These are phyloP conservation scores for Musca domestica DNA, from an alignment of 1,140 invertebrate species.

Conservation along the genomic window DNA sequence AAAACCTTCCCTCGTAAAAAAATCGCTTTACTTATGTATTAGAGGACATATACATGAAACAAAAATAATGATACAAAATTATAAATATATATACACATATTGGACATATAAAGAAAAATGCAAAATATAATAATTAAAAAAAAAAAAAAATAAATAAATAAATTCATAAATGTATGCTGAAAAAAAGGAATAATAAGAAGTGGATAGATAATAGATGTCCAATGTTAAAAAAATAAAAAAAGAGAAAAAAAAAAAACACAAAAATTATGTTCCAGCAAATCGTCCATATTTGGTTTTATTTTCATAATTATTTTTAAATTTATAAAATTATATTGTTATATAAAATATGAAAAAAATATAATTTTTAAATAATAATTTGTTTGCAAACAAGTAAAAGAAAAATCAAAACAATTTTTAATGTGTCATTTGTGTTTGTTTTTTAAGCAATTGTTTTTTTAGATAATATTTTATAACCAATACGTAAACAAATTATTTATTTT, in stretches of 20 bases:
- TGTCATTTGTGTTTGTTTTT: conserved; percentile 12
- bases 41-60: not conserved
- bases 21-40: conserved; percentile 12
- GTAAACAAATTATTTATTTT: not conserved
- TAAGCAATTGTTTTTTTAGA: not conserved
- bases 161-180: not conserved
- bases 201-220: not conserved
- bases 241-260: not conserved
- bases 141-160: not conserved
- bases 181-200: not conserved
- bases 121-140: too few species aligned
- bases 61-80: too few species aligned
- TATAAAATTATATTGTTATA: not conserved
- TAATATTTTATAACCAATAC: not conserved
- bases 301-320: too few species aligned
- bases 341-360: not conserved
- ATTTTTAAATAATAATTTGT: not conserved
- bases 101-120: too few species aligned
- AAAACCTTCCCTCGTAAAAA: not conserved
- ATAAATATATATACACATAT: too few species aligned
- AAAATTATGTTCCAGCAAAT: too few species aligned
- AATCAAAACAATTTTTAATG: too few species aligned
- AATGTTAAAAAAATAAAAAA: not conserved
- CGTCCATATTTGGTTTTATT: too few species aligned
- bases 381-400: not conserved